Percentiles rank a stretch among this genome's conserved stretches.
Conservation (phyloP, 2,888 invertebrate species). For the Ypsolopha sequella region DNA sequence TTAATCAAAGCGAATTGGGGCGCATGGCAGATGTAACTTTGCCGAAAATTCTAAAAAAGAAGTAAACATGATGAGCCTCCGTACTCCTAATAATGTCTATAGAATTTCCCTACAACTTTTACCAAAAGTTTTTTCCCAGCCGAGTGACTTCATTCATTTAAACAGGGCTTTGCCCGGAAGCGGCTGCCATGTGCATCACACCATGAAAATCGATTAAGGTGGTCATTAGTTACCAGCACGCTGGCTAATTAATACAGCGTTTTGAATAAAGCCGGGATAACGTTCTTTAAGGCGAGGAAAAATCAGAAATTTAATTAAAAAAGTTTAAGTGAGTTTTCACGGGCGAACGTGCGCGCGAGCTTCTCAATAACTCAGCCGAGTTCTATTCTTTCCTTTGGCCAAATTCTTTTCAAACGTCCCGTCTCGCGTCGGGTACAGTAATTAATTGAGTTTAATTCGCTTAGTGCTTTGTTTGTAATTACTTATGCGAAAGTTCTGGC, state of each 20-base stretch:
- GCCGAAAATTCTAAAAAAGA: too few relatives aligned
- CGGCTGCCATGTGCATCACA: conserved; percentile 20
- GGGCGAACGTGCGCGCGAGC: conserved; percentile 46
- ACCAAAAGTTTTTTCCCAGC: too few relatives aligned
- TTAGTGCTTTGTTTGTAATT: not conserved
- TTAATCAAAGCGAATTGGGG: too few relatives aligned
- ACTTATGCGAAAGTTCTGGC: not conserved
- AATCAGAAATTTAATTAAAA: conserved; percentile 68
- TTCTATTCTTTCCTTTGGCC: conserved; percentile 23
- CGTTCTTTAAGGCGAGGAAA: conserved; percentile 48
- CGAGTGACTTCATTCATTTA: not conserved
- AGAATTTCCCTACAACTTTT: too few relatives aligned
- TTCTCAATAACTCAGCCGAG: conserved; percentile 54
- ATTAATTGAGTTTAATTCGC: conserved; percentile 12
- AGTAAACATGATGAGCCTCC: too few relatives aligned
- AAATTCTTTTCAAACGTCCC: conserved; percentile 24
- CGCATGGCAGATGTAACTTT: too few relatives aligned
- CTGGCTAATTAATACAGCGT: conserved; percentile 62
- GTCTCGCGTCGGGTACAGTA: conserved; percentile 14
- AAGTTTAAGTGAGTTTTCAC: conserved; percentile 69
- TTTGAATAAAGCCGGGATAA: conserved; percentile 55
- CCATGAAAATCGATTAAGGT: conserved; percentile 47
- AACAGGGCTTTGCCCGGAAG: not conserved
- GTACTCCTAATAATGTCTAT: too few relatives aligned
- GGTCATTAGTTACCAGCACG: conserved; percentile 49